Conservation (phyloP, 2,888 invertebrate genomes). For the Cephalotes varians region DNA sequence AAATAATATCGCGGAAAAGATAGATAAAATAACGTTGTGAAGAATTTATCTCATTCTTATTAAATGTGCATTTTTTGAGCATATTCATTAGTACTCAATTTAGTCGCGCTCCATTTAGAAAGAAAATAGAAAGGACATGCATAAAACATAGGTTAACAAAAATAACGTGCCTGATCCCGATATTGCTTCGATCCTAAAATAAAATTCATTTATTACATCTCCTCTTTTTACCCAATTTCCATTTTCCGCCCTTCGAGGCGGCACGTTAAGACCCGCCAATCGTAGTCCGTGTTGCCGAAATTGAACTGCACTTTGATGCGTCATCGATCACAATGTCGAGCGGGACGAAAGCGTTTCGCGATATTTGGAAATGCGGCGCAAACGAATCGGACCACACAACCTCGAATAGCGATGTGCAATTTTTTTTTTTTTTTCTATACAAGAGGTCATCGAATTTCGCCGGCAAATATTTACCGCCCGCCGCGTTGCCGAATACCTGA, state of each 20-base stretch:
- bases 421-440: constrained; percentile 16
- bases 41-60: neutral
- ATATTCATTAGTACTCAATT: neutral
- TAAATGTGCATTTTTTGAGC: neutral
- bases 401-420: no score
- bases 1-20: neutral
- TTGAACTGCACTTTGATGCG: constrained; percentile 23
- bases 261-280: constrained; percentile 7
- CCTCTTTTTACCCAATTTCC: constrained; percentile 4
- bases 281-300: neutral
- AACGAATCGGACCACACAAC: constrained; percentile 3
- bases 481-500: constrained; percentile 6
- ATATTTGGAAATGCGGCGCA: constrained; percentile 32
- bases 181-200: neutral
- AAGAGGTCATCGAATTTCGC: constrained; percentile 22
- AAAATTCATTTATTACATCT: constrained; percentile 10
- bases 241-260: neutral
- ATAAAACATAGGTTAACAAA: neutral
- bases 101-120: neutral
- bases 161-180: neutral
- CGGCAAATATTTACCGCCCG: constrained; percentile 33
- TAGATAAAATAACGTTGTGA: neutral
- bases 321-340: constrained; percentile 29
- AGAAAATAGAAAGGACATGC: neutral
- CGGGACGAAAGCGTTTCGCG: constrained; percentile 3